Evolutionary conservation across 2,113 vertebrate genomes (phyloP).

Genomic region (Nothobranchius kuhntae): DNA sequence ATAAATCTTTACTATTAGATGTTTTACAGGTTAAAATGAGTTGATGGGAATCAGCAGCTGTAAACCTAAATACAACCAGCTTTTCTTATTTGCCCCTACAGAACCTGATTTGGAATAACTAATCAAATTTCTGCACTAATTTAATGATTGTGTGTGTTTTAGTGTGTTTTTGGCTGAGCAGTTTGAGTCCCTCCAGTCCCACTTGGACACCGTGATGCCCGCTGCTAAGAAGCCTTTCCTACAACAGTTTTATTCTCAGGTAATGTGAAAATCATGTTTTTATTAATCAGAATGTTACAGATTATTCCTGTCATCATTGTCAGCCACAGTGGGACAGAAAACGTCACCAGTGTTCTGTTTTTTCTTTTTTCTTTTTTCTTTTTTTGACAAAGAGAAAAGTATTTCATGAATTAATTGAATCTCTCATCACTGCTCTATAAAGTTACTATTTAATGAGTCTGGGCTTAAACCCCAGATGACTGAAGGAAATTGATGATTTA

Average conservation of each 20-base stretch:
- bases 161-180: constrained; percentile 97
- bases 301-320: neutral
- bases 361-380: too few species aligned
- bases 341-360: too few species aligned
- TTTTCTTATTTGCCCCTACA: neutral
- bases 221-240: constrained; percentile 97
- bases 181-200: constrained; percentile 95
- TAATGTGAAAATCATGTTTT: constrained; percentile 45
- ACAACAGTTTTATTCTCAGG: constrained; percentile 99
- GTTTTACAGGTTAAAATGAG: too few species aligned
- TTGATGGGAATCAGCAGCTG: neutral
- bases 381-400: too few species aligned
- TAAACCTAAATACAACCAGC: neutral
- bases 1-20: too few species aligned
- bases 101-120: neutral
- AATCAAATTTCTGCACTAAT: neutral
- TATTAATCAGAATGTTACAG: neutral
- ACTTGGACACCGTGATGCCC: constrained; percentile 97
- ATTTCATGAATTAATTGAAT: too few species aligned
- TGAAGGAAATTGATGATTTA: neutral
- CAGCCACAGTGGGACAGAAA: neutral
- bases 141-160: constrained; percentile 10
- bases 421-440: too few species aligned
- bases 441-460: too few species aligned
- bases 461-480: too few species aligned